Base-by-base conservation (phyloP, 2,888 invertebrate genomes). In the Brenthis hecate region DNA sequence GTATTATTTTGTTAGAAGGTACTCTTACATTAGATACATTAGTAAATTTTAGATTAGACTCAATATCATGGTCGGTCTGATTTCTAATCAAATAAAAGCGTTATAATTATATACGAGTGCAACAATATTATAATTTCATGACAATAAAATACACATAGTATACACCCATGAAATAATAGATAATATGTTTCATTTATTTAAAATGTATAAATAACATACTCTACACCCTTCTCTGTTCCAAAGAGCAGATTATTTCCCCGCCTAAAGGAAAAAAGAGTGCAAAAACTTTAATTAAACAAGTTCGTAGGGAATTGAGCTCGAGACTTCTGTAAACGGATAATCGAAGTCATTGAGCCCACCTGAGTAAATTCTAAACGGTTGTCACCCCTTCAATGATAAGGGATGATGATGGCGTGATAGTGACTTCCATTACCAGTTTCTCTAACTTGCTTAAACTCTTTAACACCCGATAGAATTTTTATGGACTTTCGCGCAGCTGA, bases 221-320 rank as follows among this genome's bases (percentile, higher is more conserved):
- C 84, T 50, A 82, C 65, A 60, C 60, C 58, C 60, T 73, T 56
- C 69, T 43, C 56, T 87, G 81, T 85, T 79, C 87, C 77, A 75
- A 85, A 85, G 83, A 83, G 85, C 85, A 86, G 89, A 91, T 88
- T 90, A 91, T 89, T 87, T 85, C 85, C 84, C 83, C 86, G 88
- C 86, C 90, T 86, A 85, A 89, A 88, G 91, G 91, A 87, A 92
- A 92, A 91, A 92, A 92, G 91, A 89, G 91, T 91, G 89, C 85
- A 87, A 90, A 87, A 92, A 92, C 88, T 92, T 92, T 92, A 92
- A 92, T 92, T 92, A 92, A 92, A 92, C 91, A 92, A 92, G 90
- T 92, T 92, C 82, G 86, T 86, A 83, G 86, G 83, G 91, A 89
- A 91, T 90, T 83, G 91, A 85, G 88, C 85, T 80, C 80, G 78